These are phyloP conservation scores for Diprion similis DNA, from an alignment of 1,140 invertebrate species.

Conservation along the genomic window DNA sequence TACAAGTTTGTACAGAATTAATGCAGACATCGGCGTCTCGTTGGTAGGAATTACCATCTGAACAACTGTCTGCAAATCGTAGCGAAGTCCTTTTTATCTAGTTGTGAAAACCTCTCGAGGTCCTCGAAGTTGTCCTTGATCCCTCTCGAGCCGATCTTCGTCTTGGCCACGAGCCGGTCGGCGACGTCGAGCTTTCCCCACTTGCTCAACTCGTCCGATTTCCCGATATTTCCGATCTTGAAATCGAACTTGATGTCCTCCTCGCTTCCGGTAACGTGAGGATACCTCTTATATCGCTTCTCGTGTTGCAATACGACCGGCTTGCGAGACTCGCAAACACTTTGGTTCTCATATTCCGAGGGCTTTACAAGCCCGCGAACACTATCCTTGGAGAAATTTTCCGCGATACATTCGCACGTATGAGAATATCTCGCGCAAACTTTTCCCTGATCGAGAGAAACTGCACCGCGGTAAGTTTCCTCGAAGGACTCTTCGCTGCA, in stretches of 20 bases:
- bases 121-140: slow-evolving; percentile 20
- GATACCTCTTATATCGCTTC: not conserved
- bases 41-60: slow-evolving; percentile 22
- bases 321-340: not conserved
- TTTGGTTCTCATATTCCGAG: not conserved
- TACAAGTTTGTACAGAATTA: slow-evolving; percentile 1
- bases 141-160: not conserved
- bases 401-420: not conserved
- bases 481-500: too few relatives aligned
- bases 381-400: not conserved
- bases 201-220: slow-evolving; percentile 28
- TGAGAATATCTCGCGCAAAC: too few relatives aligned
- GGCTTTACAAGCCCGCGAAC: not conserved
- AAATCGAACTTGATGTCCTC: not conserved
- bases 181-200: slow-evolving; percentile 27
- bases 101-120: slow-evolving; percentile 24
- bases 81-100: slow-evolving; percentile 20
- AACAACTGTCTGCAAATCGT: slow-evolving; percentile 25
- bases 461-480: too few relatives aligned
- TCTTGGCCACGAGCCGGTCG: slow-evolving; percentile 11
- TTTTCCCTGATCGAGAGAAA: too few relatives aligned
- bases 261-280: not conserved
- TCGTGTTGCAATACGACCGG: not conserved
- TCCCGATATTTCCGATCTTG: slow-evolving; percentile 20
- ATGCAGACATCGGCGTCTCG: too few relatives aligned